Evolutionary conservation across 2,113 vertebrate genomes (phyloP), one percentile per base, ranked within the genome.

Genomic region (Ia io): DNA sequence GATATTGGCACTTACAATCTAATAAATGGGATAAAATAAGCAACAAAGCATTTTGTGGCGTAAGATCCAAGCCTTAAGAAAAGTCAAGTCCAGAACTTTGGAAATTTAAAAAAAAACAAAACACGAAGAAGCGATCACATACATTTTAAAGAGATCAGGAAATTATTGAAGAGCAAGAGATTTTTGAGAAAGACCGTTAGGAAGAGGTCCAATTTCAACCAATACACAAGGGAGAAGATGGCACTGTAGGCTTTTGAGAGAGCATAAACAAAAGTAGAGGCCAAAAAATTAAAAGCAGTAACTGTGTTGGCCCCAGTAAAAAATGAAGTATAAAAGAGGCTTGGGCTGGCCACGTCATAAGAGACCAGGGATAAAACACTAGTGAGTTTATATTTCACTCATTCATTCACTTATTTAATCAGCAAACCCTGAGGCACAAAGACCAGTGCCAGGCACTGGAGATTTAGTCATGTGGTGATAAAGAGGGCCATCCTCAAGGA

Each of bases 61-160:
- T 76, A 85, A 95, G 80, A 93, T 82, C 2, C 44, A 93, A 30
- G 42, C 23, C 16, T 74, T 78, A 35, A 88, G 40, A 87, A 92
- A 83, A 83, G 53, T 53, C 79, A 94, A 94, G 44, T 32, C 10
- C n/a, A 76, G 30, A 85, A 22, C 20, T 76, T 44, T 28, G 37
- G 32, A 84, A 90, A 90, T 71, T 40, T 13, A 84, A 77, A 77
- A 51, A 51, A 76, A 82, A 84, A 84, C 78, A 11, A 40, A 49
- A 13, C n/a, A 13, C 37, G 13, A 85, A 30, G 69, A 90, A 84
- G 20, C 91, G 67, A 56, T 94, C 47, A 87, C 35, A 51, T 53
- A 49, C 91, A 69, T 79, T 94, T 83, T 65, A 84, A 95, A 94
- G 83, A 32, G 3, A 78, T 65, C 49, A 94, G 49, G n/a, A 90